Conservation (phyloP, 2,113 vertebrate genomes). For the Lipotes vexillifer region DNA sequence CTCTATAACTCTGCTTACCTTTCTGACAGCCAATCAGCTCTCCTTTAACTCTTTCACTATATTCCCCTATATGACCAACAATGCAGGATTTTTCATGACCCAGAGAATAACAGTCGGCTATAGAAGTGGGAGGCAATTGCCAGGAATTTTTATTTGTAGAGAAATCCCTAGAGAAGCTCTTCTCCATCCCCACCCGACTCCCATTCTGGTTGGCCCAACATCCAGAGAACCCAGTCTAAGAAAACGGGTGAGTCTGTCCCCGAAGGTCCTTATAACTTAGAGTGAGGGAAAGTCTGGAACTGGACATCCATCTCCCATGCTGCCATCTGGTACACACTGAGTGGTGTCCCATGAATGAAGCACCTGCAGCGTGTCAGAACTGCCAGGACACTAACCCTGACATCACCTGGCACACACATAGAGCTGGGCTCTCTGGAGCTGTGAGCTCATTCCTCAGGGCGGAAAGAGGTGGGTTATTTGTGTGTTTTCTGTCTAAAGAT, state of each 20-base stretch:
- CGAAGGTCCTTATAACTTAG: slow-evolving; percentile 31
- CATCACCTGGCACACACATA: background rate
- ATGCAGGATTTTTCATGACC: slow-evolving; percentile 17
- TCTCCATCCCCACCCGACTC: slow-evolving; percentile 49
- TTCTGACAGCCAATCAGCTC: background rate
- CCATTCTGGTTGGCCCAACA: slow-evolving; percentile 27
- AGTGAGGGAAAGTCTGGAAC: background rate
- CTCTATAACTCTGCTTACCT: background rate
- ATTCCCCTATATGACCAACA: background rate
- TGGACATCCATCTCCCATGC: background rate
- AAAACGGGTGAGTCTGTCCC: slow-evolving; percentile 27
- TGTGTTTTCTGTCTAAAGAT: slow-evolving; percentile 41
- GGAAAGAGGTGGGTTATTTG: slow-evolving; percentile 43
- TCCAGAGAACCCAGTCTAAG: slow-evolving; percentile 29
- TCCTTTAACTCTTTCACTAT: background rate
- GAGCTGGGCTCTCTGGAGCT: background rate
- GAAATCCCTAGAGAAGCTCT: slow-evolving; percentile 55
- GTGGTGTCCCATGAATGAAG: background rate
- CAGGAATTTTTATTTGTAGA: slow-evolving; percentile 58
- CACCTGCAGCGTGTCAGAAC: slow-evolving; percentile 46
- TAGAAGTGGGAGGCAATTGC: slow-evolving; percentile 28
- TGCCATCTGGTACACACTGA: background rate
- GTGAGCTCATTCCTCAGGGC: slow-evolving; percentile 26
- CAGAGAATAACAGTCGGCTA: background rate
- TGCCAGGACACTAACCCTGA: background rate